phyloP scores from a whole-genome alignment of 2,113 vertebrate species.

The Tenrec ecaudatus region DNA sequence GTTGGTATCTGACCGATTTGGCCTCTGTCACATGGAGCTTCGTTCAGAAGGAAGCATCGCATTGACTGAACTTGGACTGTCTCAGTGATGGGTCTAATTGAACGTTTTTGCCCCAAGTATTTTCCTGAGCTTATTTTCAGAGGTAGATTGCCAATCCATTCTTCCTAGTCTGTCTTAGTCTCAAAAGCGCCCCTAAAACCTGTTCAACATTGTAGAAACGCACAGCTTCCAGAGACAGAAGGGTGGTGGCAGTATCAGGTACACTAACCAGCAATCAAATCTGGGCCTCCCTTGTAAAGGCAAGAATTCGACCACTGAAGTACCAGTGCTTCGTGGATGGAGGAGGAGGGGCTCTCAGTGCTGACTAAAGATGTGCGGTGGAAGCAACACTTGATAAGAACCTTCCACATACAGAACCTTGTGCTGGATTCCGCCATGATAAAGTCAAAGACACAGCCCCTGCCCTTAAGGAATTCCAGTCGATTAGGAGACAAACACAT shows the following conservation, averaged over 20 bases:
- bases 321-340: not conserved
- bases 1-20: not conserved
- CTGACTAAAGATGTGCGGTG: not conserved
- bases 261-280: not conserved
- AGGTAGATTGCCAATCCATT: not conserved
- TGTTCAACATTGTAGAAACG: not conserved
- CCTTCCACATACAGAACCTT: not conserved
- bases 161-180: not conserved
- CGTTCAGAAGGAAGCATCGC: not conserved
- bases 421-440: not conserved
- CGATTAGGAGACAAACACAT: not conserved
- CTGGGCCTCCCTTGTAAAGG: not conserved
- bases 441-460: slow-evolving; percentile 4
- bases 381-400: not conserved
- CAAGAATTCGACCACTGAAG: not conserved
- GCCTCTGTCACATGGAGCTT: not conserved
- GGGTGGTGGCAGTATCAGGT: not conserved
- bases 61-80: not conserved
- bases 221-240: not conserved
- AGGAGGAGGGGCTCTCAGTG: not conserved
- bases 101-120: not conserved
- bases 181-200: not conserved
- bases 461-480: not conserved
- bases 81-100: not conserved
- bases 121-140: not conserved